Percentiles rank a stretch among this genome's conserved stretches.
Conservation (phyloP, 1,140 invertebrate genomes). For the Linepithema humile region DNA sequence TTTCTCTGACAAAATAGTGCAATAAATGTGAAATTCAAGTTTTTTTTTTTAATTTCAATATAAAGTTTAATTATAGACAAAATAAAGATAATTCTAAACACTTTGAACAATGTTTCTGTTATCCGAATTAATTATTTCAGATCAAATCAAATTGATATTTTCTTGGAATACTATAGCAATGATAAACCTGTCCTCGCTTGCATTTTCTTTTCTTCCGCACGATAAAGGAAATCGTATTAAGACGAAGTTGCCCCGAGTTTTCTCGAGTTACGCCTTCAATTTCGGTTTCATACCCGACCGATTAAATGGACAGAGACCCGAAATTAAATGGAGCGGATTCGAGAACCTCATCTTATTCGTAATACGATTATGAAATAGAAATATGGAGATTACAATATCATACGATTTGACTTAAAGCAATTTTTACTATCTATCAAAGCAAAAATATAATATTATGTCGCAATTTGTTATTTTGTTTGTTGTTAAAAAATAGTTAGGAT, state of each 20-base stretch:
- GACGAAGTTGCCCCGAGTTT: not conserved
- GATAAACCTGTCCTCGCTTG: not conserved
- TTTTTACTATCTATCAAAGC: not conserved
- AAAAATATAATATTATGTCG: not conserved
- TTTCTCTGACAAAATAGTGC: no score
- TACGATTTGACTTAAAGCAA: not conserved
- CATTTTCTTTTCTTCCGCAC: not conserved
- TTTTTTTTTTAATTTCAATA: no score
- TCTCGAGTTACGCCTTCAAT: not conserved
- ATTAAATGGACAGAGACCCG: not conserved
- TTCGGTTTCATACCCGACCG: not conserved
- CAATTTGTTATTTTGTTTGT: not conserved
- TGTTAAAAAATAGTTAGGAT: no score
- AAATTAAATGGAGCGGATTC: not conserved
- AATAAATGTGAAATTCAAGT: no score
- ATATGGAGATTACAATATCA: no score
- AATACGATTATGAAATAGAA: slow-evolving; percentile 13
- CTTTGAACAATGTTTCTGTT: not conserved
- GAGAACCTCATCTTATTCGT: not conserved
- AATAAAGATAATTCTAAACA: not conserved
- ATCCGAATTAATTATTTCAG: not conserved
- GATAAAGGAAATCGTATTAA: slow-evolving; percentile 50
- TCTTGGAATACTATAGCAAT: not conserved
- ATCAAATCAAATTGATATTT: slow-evolving; percentile 6
- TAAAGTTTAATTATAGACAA: no score